These are phyloP conservation scores for Periplaneta americana DNA, from an alignment of 1,140 invertebrate species.

Conservation along the genomic window DNA sequence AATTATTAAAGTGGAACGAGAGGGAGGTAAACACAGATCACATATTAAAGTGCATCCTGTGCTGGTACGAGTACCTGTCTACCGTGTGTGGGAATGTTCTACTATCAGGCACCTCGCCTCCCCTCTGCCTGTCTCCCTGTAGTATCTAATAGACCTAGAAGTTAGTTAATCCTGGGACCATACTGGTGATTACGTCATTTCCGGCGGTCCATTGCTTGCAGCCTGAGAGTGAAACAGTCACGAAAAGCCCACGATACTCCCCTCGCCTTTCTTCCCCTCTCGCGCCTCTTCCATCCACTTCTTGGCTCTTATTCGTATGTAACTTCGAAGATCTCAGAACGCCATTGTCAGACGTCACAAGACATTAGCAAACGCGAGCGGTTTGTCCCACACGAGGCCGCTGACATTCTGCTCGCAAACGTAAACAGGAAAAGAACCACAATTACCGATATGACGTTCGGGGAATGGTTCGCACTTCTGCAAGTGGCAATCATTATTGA, in stretches of 20 bases:
- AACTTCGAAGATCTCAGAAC: too few species aligned
- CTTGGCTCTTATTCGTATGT: background rate
- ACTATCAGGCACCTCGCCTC: background rate
- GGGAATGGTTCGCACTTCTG: too few species aligned
- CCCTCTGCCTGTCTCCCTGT: background rate
- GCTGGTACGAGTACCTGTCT: too few species aligned
- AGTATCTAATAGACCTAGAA: slow-evolving; percentile 11
- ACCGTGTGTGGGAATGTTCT: slow-evolving; percentile 3
- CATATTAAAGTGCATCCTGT: background rate
- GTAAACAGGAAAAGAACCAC: too few species aligned
- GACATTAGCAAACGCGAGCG: too few species aligned
- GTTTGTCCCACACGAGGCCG: too few species aligned
- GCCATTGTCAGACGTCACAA: too few species aligned
- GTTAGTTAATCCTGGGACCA: slow-evolving; percentile 9
- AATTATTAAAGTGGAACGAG: background rate
- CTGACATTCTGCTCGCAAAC: too few species aligned
- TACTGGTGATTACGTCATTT: slow-evolving; percentile 9
- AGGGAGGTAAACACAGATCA: too few species aligned
- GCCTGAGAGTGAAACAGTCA: background rate
- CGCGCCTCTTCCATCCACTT: background rate
- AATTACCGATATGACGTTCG: too few species aligned
- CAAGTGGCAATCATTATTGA: too few species aligned
- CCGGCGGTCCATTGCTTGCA: background rate
- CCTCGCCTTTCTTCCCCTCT: background rate
- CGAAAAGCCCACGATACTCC: background rate